These are phyloP conservation scores for Rhincodon typus DNA, from an alignment of 2,797 vertebrate genomes.

Conservation along the genomic window DNA sequence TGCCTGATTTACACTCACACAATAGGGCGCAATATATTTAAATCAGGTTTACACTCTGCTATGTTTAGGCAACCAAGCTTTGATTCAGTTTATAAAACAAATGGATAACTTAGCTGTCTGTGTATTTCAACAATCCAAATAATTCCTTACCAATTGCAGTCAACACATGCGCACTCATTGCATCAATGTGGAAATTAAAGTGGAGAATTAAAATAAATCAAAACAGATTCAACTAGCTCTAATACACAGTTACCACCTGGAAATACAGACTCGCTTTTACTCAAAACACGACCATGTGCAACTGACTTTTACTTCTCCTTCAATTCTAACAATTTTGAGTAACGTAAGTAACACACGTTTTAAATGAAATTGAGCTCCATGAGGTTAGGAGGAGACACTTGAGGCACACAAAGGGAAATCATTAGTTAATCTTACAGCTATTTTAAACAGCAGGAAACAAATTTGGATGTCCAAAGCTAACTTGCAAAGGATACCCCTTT, in stretches of 20 bases:
- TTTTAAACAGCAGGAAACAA: slow-evolving; percentile 40
- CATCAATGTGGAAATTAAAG: background rate
- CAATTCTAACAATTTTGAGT: background rate
- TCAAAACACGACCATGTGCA: background rate
- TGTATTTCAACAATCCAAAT: background rate
- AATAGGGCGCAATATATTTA: slow-evolving; percentile 90
- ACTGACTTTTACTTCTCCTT: background rate
- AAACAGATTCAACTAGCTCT: background rate
- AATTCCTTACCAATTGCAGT: background rate
- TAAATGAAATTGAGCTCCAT: background rate
- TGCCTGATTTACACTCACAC: too few species aligned
- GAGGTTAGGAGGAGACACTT: background rate
- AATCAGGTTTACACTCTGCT: slow-evolving; percentile 66
- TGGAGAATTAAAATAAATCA: background rate
- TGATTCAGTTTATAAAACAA: slow-evolving; percentile 26
- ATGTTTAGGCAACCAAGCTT: slow-evolving; percentile 65
- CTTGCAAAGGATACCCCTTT: background rate
- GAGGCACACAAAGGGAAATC: background rate
- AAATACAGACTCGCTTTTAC: background rate
- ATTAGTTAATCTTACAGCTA: background rate
- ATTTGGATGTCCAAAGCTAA: background rate
- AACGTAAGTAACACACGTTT: background rate
- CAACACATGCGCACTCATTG: background rate
- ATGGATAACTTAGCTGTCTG: slow-evolving; percentile 33
- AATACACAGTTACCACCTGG: background rate